Conservation (phyloP, 2,888 invertebrate genomes). For the Eumacrocentrus americanus region DNA sequence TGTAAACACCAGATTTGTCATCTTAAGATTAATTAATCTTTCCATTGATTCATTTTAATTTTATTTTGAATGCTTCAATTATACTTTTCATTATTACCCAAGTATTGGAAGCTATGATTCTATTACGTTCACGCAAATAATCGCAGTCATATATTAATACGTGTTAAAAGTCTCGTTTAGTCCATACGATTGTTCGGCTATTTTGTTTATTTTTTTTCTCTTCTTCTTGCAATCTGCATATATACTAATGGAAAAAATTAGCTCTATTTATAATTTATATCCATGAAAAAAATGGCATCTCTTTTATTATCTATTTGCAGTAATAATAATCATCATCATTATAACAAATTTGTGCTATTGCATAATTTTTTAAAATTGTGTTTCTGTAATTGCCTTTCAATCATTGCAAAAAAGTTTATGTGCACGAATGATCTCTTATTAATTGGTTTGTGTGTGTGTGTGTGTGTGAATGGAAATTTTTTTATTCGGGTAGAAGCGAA, state of each 20-base stretch:
- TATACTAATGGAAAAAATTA: constrained; percentile 5
- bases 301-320: neutral
- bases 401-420: constrained; percentile 23
- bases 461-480: neutral
- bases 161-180: constrained; percentile 13
- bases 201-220: constrained; percentile 3
- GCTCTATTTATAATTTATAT: neutral
- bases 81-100: too few relatives aligned
- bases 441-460: neutral
- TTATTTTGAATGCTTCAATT: neutral
- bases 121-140: neutral
- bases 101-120: neutral
- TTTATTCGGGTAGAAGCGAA: neutral
- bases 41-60: constrained; percentile 1
- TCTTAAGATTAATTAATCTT: neutral
- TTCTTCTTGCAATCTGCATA: neutral
- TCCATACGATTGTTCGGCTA: constrained; percentile 4
- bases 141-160: neutral
- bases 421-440: constrained; percentile 7
- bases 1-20: too few relatives aligned
- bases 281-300: neutral
- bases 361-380: constrained; percentile 9
- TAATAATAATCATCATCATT: constrained; percentile 17
- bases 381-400: constrained; percentile 9
- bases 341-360: constrained; percentile 16